Evolutionary conservation across 2,797 vertebrate genomes (phyloP).

Genomic region (Myiotriccus ornatus): DNA sequence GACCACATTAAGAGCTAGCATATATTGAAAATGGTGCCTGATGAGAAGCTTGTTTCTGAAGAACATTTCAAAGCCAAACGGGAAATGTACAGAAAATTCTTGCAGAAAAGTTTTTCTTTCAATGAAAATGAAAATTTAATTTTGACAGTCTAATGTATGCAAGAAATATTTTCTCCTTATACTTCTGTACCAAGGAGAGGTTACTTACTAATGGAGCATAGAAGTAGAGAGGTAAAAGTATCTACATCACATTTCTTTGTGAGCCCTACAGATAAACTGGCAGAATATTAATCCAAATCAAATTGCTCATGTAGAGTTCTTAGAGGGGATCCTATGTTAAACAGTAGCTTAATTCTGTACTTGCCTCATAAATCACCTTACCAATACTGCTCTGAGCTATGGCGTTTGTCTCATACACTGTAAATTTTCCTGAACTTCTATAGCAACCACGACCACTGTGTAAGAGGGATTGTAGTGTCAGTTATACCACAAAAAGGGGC

Average conservation of each 20-base stretch:
- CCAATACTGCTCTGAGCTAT: neutral
- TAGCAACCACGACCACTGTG: neutral
- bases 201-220: neutral
- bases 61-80: neutral
- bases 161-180: neutral
- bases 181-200: neutral
- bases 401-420: neutral
- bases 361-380: neutral
- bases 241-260: neutral
- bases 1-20: constrained; percentile 7
- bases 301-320: neutral
- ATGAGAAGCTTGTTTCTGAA: constrained; percentile 7
- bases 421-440: neutral
- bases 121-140: neutral
- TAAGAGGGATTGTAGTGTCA: neutral
- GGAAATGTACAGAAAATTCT: neutral
- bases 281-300: neutral
- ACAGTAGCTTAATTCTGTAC: neutral
- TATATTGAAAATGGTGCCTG: constrained; percentile 22
- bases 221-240: neutral
- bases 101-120: neutral
- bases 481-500: neutral
- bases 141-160: neutral
- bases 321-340: neutral
- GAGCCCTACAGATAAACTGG: neutral